Evolutionary conservation across 2,113 vertebrate genomes (phyloP).

Genomic region (Morone saxatilis): DNA sequence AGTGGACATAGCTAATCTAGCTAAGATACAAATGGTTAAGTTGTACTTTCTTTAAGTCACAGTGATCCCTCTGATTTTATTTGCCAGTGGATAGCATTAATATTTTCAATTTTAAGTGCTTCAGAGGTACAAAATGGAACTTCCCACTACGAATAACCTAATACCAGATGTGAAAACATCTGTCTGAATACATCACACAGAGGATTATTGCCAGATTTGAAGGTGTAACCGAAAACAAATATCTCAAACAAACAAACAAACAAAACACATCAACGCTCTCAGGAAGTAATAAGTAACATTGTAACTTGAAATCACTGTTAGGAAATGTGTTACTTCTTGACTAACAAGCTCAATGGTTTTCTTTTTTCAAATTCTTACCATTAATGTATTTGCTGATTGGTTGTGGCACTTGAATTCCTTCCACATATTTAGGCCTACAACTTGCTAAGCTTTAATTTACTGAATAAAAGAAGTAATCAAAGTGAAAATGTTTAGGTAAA

Average conservation of each 20-base stretch:
- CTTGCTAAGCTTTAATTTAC: background rate
- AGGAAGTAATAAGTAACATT: background rate
- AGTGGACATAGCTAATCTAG: background rate
- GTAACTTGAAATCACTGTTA: conserved; percentile 3
- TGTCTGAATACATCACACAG: background rate
- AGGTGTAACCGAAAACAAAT: background rate
- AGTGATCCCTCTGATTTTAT: background rate
- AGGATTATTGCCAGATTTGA: background rate
- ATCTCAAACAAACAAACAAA: background rate
- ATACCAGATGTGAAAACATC: background rate
- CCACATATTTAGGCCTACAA: background rate
- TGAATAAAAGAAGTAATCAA: background rate
- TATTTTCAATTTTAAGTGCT: background rate
- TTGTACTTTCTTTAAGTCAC: background rate
- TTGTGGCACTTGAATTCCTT: background rate
- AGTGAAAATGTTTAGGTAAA: background rate
- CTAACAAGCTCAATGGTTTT: background rate
- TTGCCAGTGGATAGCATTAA: background rate
- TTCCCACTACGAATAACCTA: background rate
- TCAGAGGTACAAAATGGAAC: background rate
- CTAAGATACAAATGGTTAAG: background rate
- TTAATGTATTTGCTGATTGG: background rate
- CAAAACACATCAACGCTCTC: background rate
- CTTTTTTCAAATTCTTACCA: background rate
- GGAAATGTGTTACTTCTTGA: background rate